These are phyloP conservation scores for Oophaga pumilio DNA, from an alignment of 2,113 vertebrate genomes.

Conservation along the genomic window DNA sequence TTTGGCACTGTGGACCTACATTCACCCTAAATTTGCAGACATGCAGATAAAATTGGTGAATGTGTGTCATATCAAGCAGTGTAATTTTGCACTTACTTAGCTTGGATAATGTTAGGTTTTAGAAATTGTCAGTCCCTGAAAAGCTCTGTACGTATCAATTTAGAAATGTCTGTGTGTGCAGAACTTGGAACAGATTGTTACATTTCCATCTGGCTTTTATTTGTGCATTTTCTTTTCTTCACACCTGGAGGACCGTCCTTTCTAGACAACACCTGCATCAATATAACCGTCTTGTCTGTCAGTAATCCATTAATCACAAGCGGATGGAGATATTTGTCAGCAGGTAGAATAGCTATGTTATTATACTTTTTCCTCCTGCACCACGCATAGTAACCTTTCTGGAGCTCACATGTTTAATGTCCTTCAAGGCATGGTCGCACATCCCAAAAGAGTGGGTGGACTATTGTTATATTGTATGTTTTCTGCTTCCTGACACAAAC, in stretches of 20 bases:
- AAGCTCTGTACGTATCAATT: slow-evolving; percentile 50
- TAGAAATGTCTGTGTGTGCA: slow-evolving; percentile 45
- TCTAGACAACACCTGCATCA: slow-evolving; percentile 45
- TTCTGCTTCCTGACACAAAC: slow-evolving; percentile 43
- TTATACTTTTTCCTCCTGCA: slow-evolving; percentile 8
- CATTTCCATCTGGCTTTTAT: slow-evolving; percentile 50
- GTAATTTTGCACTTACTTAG: slow-evolving; percentile 51
- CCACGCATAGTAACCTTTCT: background rate
- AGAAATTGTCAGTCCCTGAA: slow-evolving; percentile 49
- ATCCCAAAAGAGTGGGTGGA: slow-evolving; percentile 35
- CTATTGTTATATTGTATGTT: slow-evolving; percentile 39
- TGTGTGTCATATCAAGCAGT: slow-evolving; percentile 28
- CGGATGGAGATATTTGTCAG: slow-evolving; percentile 25
- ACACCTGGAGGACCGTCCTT: slow-evolving; percentile 29
- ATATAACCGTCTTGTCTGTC: slow-evolving; percentile 26
- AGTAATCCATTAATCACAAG: slow-evolving; percentile 24
- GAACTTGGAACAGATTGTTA: slow-evolving; percentile 46
- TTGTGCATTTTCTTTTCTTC: background rate
- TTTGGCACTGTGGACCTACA: background rate
- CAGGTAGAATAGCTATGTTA: background rate
- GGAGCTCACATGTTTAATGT: slow-evolving; percentile 7
- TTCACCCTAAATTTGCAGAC: slow-evolving; percentile 3
- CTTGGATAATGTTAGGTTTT: slow-evolving; percentile 51
- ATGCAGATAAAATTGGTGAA: slow-evolving; percentile 30
- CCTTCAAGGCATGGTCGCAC: background rate